Conservation (phyloP, 2,797 vertebrate genomes). For the Centropyge bicolor region DNA sequence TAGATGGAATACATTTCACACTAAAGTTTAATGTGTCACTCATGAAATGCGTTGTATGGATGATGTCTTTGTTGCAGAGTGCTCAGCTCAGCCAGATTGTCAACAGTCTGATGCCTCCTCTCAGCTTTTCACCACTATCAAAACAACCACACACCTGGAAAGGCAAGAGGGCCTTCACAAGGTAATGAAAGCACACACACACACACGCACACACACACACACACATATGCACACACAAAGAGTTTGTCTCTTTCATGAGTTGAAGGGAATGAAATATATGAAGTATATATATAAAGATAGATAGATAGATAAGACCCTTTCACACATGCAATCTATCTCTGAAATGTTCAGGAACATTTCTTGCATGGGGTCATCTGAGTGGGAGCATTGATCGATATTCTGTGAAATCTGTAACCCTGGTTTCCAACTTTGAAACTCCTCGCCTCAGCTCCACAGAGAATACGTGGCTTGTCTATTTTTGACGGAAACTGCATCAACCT, state of each 20-base stretch:
- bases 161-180: slow-evolving; percentile 81
- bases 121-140: slow-evolving; percentile 87
- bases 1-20: neutral
- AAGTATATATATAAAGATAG: no score
- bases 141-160: slow-evolving; percentile 83
- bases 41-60: slow-evolving; percentile 7
- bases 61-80: slow-evolving; percentile 85
- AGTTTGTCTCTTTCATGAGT: neutral
- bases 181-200: slow-evolving; percentile 83
- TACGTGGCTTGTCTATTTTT: no score
- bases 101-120: slow-evolving; percentile 90
- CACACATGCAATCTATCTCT: no score
- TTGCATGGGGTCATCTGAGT: no score
- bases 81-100: slow-evolving; percentile 94
- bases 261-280: neutral
- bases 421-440: no score
- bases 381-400: no score
- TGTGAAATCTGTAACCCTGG: no score
- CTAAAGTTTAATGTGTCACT: neutral
- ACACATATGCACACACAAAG: neutral
- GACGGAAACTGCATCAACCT: no score
- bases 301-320: no score
- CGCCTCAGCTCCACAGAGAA: no score
- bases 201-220: slow-evolving; percentile 12
- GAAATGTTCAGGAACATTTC: no score